Evolutionary conservation across 1,140 invertebrate species (phyloP).

Genomic region (Drosophila simulans): DNA sequence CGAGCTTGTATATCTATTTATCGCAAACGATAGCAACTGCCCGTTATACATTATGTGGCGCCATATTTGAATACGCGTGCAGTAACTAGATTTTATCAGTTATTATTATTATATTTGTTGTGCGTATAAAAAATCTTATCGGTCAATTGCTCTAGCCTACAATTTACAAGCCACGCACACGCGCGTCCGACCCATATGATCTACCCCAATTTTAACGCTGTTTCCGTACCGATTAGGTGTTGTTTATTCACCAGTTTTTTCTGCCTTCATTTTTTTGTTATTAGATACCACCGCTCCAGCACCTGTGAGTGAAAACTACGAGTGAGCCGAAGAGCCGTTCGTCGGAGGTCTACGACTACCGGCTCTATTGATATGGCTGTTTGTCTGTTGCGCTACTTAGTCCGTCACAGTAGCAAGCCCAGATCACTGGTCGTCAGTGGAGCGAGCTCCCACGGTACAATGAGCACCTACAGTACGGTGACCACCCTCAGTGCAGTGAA

Average conservation of each 20-base stretch:
- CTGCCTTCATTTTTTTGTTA: neutral
- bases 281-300: neutral
- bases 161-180: conserved; percentile 5
- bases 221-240: neutral
- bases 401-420: conserved; percentile 9
- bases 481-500: neutral
- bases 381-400: conserved; percentile 16
- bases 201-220: neutral
- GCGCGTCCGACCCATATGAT: neutral
- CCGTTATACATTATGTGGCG: conserved; percentile 1
- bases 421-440: neutral
- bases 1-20: neutral
- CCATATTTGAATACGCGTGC: conserved; percentile 12
- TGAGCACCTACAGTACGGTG: neutral
- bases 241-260: conserved; percentile 1
- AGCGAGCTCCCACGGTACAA: neutral
- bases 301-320: neutral
- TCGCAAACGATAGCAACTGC: conserved; percentile 2
- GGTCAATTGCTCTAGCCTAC: neutral
- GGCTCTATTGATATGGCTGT: conserved; percentile 38
- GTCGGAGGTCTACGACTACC: neutral
- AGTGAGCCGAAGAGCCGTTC: conserved; percentile 8
- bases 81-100: neutral
- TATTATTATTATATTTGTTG: neutral
- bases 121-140: conserved; percentile 4